These are phyloP conservation scores for Aspidoscelis tigris DNA, from an alignment of 2,113 vertebrate genomes.

Conservation along the genomic window DNA sequence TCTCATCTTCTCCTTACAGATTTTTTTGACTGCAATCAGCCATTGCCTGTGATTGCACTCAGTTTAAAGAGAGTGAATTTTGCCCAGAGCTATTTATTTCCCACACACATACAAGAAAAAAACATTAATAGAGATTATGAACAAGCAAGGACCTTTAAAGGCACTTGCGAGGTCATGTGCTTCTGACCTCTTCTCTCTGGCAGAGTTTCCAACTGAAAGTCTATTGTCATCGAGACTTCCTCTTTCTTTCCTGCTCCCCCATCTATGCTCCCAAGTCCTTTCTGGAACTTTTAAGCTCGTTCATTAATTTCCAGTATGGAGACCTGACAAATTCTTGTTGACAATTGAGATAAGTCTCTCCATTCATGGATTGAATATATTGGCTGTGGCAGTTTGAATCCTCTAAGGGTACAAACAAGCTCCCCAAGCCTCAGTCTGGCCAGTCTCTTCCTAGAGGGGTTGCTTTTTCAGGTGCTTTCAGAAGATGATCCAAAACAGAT, in stretches of 20 bases:
- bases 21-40: neutral
- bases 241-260: neutral
- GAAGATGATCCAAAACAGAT: constrained; percentile 18
- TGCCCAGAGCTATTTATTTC: constrained; percentile 23
- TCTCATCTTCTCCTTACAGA: neutral
- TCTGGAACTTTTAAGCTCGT: constrained; percentile 5
- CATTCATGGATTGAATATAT: neutral
- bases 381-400: constrained; percentile 42
- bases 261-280: neutral
- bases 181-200: constrained; percentile 42
- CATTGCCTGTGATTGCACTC: accelerated
- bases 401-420: constrained; percentile 17
- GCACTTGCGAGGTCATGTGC: neutral
- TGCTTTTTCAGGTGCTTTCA: constrained; percentile 2
- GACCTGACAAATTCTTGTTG: constrained; percentile 41
- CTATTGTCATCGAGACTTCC: constrained; percentile 19
- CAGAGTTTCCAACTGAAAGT: constrained; percentile 25
- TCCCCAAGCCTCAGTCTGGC: constrained; percentile 39
- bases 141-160: constrained; percentile 36
- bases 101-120: neutral
- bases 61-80: neutral
- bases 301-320: constrained; percentile 23
- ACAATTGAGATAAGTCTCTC: constrained; percentile 30
- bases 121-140: constrained; percentile 17
- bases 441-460: constrained; percentile 12